Evolutionary conservation across 1,140 invertebrate genomes (phyloP), one percentile per base, ranked within the genome.

Genomic region (Drosophila yakuba): DNA sequence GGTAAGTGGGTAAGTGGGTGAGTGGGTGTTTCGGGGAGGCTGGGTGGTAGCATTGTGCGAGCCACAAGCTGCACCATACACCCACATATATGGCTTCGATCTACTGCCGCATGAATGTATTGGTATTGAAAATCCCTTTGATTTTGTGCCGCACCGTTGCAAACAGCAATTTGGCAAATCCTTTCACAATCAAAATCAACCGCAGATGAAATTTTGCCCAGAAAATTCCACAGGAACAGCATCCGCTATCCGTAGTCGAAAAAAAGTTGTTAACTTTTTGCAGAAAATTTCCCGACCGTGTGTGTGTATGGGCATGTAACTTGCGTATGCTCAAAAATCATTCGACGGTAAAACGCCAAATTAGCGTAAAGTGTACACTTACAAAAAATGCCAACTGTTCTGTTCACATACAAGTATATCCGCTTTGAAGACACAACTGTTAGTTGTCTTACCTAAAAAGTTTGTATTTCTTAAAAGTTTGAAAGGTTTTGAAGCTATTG

Each of bases 181-280:
- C 89, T 91, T 91, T 91, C 89, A 91, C 89, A 91, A 91, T 91
- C 89, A 91, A 91, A 91, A 91, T 91, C 89, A 91, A 91, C 89
- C 89, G 74, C 89, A 91, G 89, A 89, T 84, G 83, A 88, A 88
- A 88, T 88, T 89, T 89, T 79, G 72, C 68, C 80, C 74, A 75
- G 86, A 85, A 78, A 82, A 74, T 75, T 76, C 50, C 60, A 64
- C 71, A 74, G 61, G 59, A 85, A 61, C 83, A 35, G 62, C 43
- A 50, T 58, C 44, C 32, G 45, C 67, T 59, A 85, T 69, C 67
- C 62, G 41, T 67, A 74, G 62, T 64, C 63, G 45, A 61, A 61
- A 52, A 79, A 74, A 43, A 62, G 2, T 25, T 71, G 69, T 71
- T 57, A 57, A 71, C 64, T 50, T 50, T 69, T 71, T 25, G 25